Evolutionary conservation across 2,797 vertebrate species (phyloP), one percentile per base, ranked within the genome.

Genomic region (Arnoldichthys spilopterus): DNA sequence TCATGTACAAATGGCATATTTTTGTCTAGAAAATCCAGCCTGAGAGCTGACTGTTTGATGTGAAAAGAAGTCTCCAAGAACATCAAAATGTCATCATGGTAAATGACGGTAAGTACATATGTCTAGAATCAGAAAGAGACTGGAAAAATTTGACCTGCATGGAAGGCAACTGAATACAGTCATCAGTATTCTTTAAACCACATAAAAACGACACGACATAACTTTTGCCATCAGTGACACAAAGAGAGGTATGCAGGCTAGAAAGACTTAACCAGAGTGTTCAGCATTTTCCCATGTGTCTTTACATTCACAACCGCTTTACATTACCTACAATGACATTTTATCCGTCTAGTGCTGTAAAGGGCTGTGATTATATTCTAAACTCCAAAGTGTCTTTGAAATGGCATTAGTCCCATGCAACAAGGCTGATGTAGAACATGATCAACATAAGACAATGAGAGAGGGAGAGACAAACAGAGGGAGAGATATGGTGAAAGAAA

Each of bases 401-500:
- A 84, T 84, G 71, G 66, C 76, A 79, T 81, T 78, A 83, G 77
- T 78, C 30, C 64, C 43, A 80, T 83, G 82, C 82, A 83, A 75
- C 30, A 61, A 53, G 16, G 71, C 6, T 62, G 54, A 76, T 73
- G 61, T 72, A 73, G 77, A 83, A 62, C 68, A 80, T 20, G 77
- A 61, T 43, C 73, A 76, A 77, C 63, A 74, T 80, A 73, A 83
- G 74, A 83, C 32, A 76, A 70, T 73, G 61, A 58, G 15, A 45
- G 58, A 51, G 74, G 49, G 70, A 59, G 40, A 75, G 62, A 37
- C 37, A 37, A 9, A 37, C 37, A 61, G 37, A 66, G 15, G 12
- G 56, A 51, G 34, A 53, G 51, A 45, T 24, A 63, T 51, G 32
- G 22, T 30, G n/a, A 28, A 34, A 47, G 15, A 70, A 13, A 56